Evolutionary conservation across 2,888 invertebrate genomes (phyloP), one percentile per base, ranked within the genome.

Genomic region (Phrixothrix hirtus): DNA sequence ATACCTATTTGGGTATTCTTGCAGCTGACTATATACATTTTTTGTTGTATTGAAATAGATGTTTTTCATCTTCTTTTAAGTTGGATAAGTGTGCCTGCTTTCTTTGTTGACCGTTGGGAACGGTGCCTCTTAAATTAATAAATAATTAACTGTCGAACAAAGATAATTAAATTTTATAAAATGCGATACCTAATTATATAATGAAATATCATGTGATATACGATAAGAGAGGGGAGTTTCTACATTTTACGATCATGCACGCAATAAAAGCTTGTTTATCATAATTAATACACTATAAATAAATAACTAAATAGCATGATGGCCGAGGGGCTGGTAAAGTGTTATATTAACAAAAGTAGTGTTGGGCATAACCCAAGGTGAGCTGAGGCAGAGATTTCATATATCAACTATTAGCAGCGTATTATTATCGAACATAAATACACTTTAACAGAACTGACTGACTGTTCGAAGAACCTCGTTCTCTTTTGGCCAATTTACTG

Each of bases 381-480:
- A 68, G 68, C 60, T 64, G 65, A 67, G 67, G 65, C 63, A 65
- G 64, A 59, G 63, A 67, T 68, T 71, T 71, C 71, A 72, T 73
- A 73, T 72, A 72, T 73, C 73, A 72, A 69, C 58, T 60, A 68
- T 65, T 66, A 70, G 70, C 72, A 73, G 71, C 68, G 65, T 72
- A 72, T 73, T 70, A 73, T 73, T 73, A 73, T 66, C 57, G 69
- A 69, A 71, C 72, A 72, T 72, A 72, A 73, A 73, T 73, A 72
- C 71, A 69, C 66, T 66, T 60, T 62, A 60, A 64, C 63, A 63
- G 60, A 60, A 58, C 58, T 15, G 21, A 58, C 58, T 15, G 21
- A 36, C 32, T 21, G 15, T 60, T 65, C 64, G 61, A 44, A 63
- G 66, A 66, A 65, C 58, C 49, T 46, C 44, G 46, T 51, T 47